Evolutionary conservation across 2,113 vertebrate species (phyloP), one percentile per base, ranked within the genome.

Genomic region (Rhynchomys soricoides): DNA sequence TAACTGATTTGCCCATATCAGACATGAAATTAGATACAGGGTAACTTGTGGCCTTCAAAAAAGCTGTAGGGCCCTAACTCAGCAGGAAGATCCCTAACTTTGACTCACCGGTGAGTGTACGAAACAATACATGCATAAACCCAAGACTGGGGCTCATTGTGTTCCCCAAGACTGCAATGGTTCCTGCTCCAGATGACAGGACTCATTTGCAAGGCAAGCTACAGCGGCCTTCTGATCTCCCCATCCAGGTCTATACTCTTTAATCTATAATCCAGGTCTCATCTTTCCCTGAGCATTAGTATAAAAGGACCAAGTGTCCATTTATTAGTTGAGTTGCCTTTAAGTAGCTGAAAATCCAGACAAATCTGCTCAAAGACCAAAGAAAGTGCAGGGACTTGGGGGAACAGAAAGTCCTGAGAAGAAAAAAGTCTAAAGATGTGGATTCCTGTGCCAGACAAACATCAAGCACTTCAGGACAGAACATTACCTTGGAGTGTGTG

Each of bases 271-370:
- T n/a, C n/a, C n/a, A n/a, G n/a, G n/a, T 59, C 57, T 77, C 43
- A 57, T 9, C 5, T 73, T n/a, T 90, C 66, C 11, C 45, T 83
- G 48, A 55, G 40, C 21, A 57, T 88, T 66, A 88, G 34, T 81
- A 12, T 57, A 71, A 81, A 82, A 93, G 62, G 3, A 85, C 43
- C 34, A 85, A 79, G 66, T 66, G 43, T 74, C 5, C 34, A 75
- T 16, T 91, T 73, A 82, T 64, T 45, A 79, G 68, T 48, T 74
- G 21, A 50, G 37, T 50, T 43, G 64, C 34, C 71, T 64, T 90
- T 37, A 89, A 59, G 59, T 91, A 93, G 89, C 68, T 83, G 43
- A 96, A 95, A 95, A 86, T 29, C 43, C 86, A 95, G 66, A 50
- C 45, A 77, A 75, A 95, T 37, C 75, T 64, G 29, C 48, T 90